These are phyloP conservation scores for Leptinotarsa juncta DNA, from an alignment of 2,888 invertebrate genomes.

Conservation along the genomic window DNA sequence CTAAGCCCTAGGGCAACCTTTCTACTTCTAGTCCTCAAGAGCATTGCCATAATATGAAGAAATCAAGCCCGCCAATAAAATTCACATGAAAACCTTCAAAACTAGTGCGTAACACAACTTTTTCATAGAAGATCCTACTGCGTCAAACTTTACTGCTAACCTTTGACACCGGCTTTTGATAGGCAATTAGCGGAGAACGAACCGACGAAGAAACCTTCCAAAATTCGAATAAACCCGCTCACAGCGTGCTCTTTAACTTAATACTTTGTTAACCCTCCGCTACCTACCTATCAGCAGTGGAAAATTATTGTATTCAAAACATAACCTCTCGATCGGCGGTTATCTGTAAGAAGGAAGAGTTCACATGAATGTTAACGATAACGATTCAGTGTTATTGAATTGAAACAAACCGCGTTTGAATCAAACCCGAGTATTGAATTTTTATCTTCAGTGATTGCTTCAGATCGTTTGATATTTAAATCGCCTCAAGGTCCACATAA, in stretches of 20 bases:
- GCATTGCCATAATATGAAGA: conserved; percentile 57
- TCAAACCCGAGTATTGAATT: background rate
- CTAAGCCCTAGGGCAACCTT: conserved; percentile 57
- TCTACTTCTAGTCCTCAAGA: conserved; percentile 60
- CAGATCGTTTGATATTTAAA: too few relatives aligned
- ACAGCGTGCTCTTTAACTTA: conserved; percentile 37
- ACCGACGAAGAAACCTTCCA: background rate
- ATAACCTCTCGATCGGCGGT: conserved; percentile 33
- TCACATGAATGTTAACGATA: conserved; percentile 18
- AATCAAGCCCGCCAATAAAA: conserved; percentile 31
- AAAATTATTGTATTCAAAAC: conserved; percentile 47
- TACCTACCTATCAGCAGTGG: conserved; percentile 52
- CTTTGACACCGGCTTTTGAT: background rate
- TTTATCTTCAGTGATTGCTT: background rate
- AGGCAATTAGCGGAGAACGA: background rate
- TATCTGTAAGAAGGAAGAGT: conserved; percentile 29
- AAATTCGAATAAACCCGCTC: conserved; percentile 41
- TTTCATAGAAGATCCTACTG: conserved; percentile 12
- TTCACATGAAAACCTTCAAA: conserved; percentile 9
- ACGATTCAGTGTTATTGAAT: conserved; percentile 24
- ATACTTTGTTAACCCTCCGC: conserved; percentile 37
- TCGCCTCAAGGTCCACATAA: too few relatives aligned
- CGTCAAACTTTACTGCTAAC: conserved; percentile 12
- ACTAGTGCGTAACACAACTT: conserved; percentile 6
- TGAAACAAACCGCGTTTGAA: background rate